Evolutionary conservation across 2,888 invertebrate species (phyloP).

Genomic region (Hirtodrosophila trivittata): DNA sequence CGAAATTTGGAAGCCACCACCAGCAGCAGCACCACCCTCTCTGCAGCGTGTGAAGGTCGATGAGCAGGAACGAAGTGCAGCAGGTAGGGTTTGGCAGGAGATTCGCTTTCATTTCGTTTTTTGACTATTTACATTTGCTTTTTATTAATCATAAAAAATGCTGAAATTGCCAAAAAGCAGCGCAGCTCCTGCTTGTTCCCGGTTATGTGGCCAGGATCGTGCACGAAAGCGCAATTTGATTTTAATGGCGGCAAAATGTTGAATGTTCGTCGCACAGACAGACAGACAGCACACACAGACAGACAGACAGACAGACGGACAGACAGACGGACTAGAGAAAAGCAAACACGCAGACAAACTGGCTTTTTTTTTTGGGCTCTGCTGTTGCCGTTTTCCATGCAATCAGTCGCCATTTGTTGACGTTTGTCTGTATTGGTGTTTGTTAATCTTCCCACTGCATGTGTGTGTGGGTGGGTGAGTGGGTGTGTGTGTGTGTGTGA

Average conservation of each 20-base stretch:
- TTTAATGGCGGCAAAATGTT: constrained; percentile 79
- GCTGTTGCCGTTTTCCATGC: constrained; percentile 53
- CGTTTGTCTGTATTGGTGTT: constrained; percentile 51
- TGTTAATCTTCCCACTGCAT: constrained; percentile 49
- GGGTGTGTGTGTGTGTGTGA: constrained; percentile 19
- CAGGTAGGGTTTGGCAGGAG: constrained; percentile 4
- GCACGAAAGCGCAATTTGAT: constrained; percentile 78
- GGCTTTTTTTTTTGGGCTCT: constrained; percentile 13
- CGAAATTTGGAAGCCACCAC: constrained; percentile 1
- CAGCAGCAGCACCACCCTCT: constrained; percentile 31
- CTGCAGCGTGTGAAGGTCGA: constrained; percentile 61
- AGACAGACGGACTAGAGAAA: constrained; percentile 18
- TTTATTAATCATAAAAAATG: constrained; percentile 77
- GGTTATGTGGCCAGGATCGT: constrained; percentile 30
- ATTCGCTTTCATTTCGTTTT: constrained; percentile 55
- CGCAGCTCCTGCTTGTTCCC: neutral
- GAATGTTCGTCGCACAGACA: constrained; percentile 61
- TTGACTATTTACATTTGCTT: constrained; percentile 73
- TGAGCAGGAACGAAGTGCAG: constrained; percentile 43
- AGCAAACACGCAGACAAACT: constrained; percentile 43
- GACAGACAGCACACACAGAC: constrained; percentile 17
- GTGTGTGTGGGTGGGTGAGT: constrained; percentile 6
- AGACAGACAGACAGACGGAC: constrained; percentile 11
- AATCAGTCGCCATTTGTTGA: constrained; percentile 75
- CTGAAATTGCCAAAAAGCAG: constrained; percentile 64